Evolutionary conservation across 2,888 invertebrate genomes (phyloP), one percentile per base, ranked within the genome.

Genomic region (Endotricha flammealis): DNA sequence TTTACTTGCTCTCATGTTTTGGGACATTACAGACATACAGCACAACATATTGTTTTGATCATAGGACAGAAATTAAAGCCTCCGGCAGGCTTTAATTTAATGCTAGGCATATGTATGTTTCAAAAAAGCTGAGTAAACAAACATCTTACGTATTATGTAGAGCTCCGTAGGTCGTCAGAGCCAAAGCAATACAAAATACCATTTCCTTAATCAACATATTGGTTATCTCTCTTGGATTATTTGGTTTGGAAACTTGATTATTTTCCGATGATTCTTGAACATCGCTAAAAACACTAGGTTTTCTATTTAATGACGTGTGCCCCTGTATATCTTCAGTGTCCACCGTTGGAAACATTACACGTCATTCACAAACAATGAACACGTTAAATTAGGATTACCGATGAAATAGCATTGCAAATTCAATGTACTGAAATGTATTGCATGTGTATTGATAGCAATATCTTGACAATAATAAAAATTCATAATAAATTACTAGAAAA

Each of bases 111-210:
- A n/a, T n/a, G n/a, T n/a, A n/a, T n/a, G n/a, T 29, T 32, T 22
- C 36, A 34, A 38, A 33, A 25, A 13, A 13, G 2, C 28, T 13
- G 6, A 28, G 14, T 2, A 3, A 11, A 12, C 16, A 31, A 23
- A 28, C 14, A 10, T 87, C 90, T 88, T 88, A 93, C 93, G 91
- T 88, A 63, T 90, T 92, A 51, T 91, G 91, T 30, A 93, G 81
- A 29, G 92, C 91, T 48, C 92, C 92, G 58, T 92, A 91, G 7
- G 91, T 89, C 2, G 91, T 91, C 39, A 92, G 83, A 38, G 89
- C 88, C 36, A 93, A 70, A 36, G 91, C 88, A 45, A 91, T 72
- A 55, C 91, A 88, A 57, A 92, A 88, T 46, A 89, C 81, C 44
- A 91, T 72, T 78, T 93, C 92, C 63, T 90, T 90, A 44, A 90